These are phyloP conservation scores for Idaea aversata DNA, from an alignment of 2,888 invertebrate genomes.

Conservation along the genomic window DNA sequence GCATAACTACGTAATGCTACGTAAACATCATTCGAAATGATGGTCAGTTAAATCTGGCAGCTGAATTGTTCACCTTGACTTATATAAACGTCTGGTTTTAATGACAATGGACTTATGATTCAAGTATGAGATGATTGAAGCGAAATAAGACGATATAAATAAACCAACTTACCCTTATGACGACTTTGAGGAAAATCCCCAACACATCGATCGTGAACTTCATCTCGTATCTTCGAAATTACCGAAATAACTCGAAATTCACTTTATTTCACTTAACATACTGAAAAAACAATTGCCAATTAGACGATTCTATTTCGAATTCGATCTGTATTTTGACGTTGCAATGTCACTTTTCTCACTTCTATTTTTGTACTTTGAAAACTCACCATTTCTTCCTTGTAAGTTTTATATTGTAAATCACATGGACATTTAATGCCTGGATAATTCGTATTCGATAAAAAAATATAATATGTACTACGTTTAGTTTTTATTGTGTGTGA, in stretches of 20 bases:
- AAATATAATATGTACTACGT: conserved; percentile 76
- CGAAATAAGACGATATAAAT: neutral
- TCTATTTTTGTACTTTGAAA: conserved; percentile 15
- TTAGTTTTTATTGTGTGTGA: conserved; percentile 65
- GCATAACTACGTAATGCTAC: conserved; percentile 5
- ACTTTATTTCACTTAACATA: conserved; percentile 62
- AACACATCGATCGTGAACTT: conserved; percentile 76
- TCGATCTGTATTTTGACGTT: conserved; percentile 22
- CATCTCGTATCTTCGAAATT: conserved; percentile 52
- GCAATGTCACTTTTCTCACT: conserved; percentile 23
- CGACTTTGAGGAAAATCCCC: conserved; percentile 76
- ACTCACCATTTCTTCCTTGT: conserved; percentile 40
- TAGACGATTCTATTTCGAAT: conserved; percentile 28
- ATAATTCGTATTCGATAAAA: conserved; percentile 61
- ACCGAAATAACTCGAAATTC: conserved; percentile 42
- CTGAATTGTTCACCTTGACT: neutral
- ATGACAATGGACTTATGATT: neutral
- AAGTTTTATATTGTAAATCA: conserved; percentile 24
- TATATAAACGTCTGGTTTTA: neutral
- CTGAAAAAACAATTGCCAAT: conserved; percentile 58
- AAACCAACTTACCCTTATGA: conserved; percentile 65
- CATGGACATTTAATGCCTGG: conserved; percentile 40
- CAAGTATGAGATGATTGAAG: neutral
- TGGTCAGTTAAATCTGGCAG: neutral
- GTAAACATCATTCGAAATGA: neutral